Conservation (phyloP, 2,797 vertebrate species). For the Xenopus petersii region DNA sequence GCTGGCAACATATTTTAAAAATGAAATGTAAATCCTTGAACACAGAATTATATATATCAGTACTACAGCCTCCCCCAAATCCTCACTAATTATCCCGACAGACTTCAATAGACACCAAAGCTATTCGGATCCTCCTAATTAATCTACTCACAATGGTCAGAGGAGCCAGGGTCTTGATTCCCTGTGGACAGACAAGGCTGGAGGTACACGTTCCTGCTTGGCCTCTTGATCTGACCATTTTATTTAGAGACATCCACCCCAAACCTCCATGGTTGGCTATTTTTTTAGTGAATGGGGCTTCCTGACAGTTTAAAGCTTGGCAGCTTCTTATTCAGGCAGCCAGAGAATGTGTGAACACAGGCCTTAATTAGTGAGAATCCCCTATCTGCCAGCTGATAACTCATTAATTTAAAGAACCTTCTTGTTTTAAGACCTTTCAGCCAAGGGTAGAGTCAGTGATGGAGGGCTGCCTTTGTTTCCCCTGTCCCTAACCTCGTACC, state of each 20-base stretch:
- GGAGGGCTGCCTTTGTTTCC: conserved; percentile 73
- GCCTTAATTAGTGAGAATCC: conserved; percentile 84
- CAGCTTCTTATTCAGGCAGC: conserved; percentile 85
- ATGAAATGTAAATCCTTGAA: conserved; percentile 35
- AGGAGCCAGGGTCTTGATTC: conserved; percentile 58
- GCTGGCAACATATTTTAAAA: neutral
- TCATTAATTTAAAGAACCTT: conserved; percentile 88
- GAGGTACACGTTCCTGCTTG: conserved; percentile 80
- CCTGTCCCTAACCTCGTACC: conserved; percentile 58
- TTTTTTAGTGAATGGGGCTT: conserved; percentile 90
- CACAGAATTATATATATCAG: conserved; percentile 70
- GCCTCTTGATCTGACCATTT: conserved; percentile 73
- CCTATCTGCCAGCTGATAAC: conserved; percentile 81
- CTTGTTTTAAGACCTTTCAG: conserved; percentile 81
- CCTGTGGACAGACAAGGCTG: conserved; percentile 72
- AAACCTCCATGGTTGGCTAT: conserved; percentile 54
- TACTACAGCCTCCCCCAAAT: conserved; percentile 75
- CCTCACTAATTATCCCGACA: conserved; percentile 82
- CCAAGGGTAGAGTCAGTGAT: conserved; percentile 57
- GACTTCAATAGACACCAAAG: conserved; percentile 79
- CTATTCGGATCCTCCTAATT: conserved; percentile 91
- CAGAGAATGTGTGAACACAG: conserved; percentile 87
- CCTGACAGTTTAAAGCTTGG: conserved; percentile 79
- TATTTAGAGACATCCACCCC: conserved; percentile 75
- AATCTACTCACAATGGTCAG: conserved; percentile 75